Conservation (phyloP, 2,888 invertebrate species). For the Notocelia uddmanniana region DNA sequence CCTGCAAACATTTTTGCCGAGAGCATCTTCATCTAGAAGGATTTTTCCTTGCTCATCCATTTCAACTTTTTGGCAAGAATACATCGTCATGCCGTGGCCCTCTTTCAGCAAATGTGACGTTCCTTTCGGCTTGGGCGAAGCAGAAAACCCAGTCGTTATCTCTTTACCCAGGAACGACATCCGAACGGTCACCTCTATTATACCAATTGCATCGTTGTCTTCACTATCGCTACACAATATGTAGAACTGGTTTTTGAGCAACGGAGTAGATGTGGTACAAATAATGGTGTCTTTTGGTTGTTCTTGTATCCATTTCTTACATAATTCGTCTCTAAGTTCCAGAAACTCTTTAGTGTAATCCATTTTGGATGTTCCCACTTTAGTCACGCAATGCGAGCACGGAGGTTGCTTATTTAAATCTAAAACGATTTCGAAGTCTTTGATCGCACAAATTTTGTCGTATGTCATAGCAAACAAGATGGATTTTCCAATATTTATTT, state of each 20-base stretch:
- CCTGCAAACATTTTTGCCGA: conserved; percentile 57
- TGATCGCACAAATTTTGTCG: conserved; percentile 76
- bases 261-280: conserved; percentile 76
- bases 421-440: conserved; percentile 70
- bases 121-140: conserved; percentile 67
- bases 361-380: conserved; percentile 73
- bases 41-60: conserved; percentile 80
- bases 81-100: conserved; percentile 78
- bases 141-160: conserved; percentile 77
- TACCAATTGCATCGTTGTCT: conserved; percentile 71
- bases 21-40: conserved; percentile 72
- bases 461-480: conserved; percentile 81
- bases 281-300: conserved; percentile 75
- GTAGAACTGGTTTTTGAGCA: conserved; percentile 75
- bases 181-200: conserved; percentile 74
- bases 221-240: conserved; percentile 68
- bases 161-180: conserved; percentile 82
- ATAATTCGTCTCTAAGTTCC: conserved; percentile 70
- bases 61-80: conserved; percentile 79
- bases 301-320: conserved; percentile 72
- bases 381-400: conserved; percentile 73
- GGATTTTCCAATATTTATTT: conserved; percentile 78
- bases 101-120: conserved; percentile 70
- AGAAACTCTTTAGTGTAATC: conserved; percentile 74
- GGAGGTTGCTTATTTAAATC: conserved; percentile 76